Base-by-base conservation (phyloP, 1,140 invertebrate species). In the Phenacoccus solenopsis region DNA sequence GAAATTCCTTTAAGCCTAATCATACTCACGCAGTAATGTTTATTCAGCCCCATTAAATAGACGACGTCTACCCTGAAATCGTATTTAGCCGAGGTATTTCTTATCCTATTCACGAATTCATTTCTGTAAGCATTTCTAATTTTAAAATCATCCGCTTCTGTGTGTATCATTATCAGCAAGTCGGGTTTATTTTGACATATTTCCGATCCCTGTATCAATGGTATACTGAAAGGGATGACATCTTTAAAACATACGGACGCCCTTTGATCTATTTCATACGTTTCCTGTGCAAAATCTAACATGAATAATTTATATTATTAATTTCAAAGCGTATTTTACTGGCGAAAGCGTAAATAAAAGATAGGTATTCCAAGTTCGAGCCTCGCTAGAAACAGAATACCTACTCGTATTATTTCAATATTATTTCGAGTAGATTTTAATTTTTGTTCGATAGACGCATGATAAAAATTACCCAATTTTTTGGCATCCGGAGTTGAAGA, bases 211-310 rank as follows among this genome's bases (percentile, higher is more conserved):
- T 24, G 21, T 64, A 25, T 64, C 59, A 64, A 27, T 20, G 25
- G 25, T 27, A 64, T 64, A 20, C 59, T 64, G 16, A 64, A 64
- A 64, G 59, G 59, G 59, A 64, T 27, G 59, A 64, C 22, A 64
- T 64, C 59, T 64, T 24, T 64, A 20, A 64, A 64, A 64, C 59
- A 64, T 20, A 64, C 59, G 12, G 59, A 64, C 16, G 25, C 20
- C 59, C 22, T 64, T 64, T 24, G 59, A 64, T 64, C 59, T 64
- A 25, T 64, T 64, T 64, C 59, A 27, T 64, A 64, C 10, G 59
- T 64, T 24, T 64, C 59, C 13, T 64, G 2, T 7, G 21, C 5
- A 24, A 64, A 24, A 25, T 64, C 59, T 64, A 64, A 64, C 22
- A 16, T 64, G 59, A 64, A 64, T 64, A 64, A 64, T 64, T 64